These are phyloP conservation scores for Rhadinocentrus ornatus DNA, from an alignment of 2,797 vertebrate species.

Conservation along the genomic window DNA sequence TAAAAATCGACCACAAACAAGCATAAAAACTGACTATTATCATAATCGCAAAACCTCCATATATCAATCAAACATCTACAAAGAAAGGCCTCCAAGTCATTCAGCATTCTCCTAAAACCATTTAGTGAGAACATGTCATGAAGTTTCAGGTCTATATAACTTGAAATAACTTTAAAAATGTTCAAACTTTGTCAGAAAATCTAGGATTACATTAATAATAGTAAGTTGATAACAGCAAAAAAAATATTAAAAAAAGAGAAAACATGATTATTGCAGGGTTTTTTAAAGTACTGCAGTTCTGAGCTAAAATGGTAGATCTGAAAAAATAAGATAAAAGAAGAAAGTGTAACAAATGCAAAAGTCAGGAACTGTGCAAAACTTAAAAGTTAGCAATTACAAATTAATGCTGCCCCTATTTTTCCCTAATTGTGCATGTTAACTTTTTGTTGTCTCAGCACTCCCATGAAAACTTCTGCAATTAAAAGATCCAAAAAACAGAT, in stretches of 20 bases:
- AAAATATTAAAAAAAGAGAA: no score
- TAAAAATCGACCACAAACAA: no score
- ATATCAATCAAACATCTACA: no score
- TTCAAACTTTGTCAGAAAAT: not conserved
- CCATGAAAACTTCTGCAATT: slow-evolving; percentile 73
- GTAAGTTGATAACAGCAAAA: not conserved
- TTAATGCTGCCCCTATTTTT: slow-evolving; percentile 34
- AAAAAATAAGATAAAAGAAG: not conserved
- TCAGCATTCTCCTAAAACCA: no score
- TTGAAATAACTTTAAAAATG: not conserved
- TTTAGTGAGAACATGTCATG: not conserved
- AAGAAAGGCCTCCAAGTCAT: no score
- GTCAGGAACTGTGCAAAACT: slow-evolving; percentile 17
- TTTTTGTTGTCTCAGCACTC: slow-evolving; percentile 77
- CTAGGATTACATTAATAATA: not conserved
- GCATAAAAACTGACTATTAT: no score
- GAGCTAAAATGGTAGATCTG: not conserved
- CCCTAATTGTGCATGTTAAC: slow-evolving; percentile 53
- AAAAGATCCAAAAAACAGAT: slow-evolving; percentile 76
- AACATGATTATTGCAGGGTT: not conserved
- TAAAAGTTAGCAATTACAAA: slow-evolving; percentile 60
- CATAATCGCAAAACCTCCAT: no score
- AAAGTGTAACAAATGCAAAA: slow-evolving; percentile 3
- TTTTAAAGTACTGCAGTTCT: not conserved
- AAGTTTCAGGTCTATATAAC: not conserved